Percentiles rank a stretch among this genome's conserved stretches.
phyloP scores from a whole-genome alignment of 2,113 vertebrate genomes.

The Cyphomyrus plagiostoma region DNA sequence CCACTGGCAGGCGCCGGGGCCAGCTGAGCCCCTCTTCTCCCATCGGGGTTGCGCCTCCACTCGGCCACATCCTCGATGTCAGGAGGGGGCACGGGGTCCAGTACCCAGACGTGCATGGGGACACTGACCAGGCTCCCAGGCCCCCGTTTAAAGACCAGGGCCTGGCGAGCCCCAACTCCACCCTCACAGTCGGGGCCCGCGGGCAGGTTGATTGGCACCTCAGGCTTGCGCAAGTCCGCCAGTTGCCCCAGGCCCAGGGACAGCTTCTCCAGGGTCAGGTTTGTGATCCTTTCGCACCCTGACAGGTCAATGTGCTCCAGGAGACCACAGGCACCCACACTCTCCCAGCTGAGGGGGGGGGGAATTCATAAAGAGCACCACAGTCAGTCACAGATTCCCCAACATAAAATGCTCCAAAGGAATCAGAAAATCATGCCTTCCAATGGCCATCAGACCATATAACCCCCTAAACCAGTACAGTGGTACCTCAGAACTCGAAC shows the following conservation, averaged over 20 bases:
- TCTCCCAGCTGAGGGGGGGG: constrained; percentile 69
- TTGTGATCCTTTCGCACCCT: constrained; percentile 89
- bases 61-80: constrained; percentile 93
- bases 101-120: constrained; percentile 68
- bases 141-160: constrained; percentile 56
- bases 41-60: constrained; percentile 68
- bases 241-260: constrained; percentile 78
- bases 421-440: not conserved
- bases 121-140: constrained; percentile 36
- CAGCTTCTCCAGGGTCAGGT: constrained; percentile 77
- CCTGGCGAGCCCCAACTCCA: constrained; percentile 32
- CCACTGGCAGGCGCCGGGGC: constrained; percentile 51
- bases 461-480: too few species aligned
- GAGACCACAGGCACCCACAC: constrained; percentile 69
- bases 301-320: constrained; percentile 88
- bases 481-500: too few species aligned
- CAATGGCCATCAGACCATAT: not conserved
- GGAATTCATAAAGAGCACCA: not conserved
- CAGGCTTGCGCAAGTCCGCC: constrained; percentile 61
- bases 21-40: constrained; percentile 35
- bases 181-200: constrained; percentile 29
- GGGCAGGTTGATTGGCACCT: constrained; percentile 52
- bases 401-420: not conserved
- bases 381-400: not conserved
- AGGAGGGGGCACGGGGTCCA: constrained; percentile 73